phyloP scores from a whole-genome alignment of 37 sponge, comb jelly and placozoan genomes.

The Bolinopsis microptera region DNA sequence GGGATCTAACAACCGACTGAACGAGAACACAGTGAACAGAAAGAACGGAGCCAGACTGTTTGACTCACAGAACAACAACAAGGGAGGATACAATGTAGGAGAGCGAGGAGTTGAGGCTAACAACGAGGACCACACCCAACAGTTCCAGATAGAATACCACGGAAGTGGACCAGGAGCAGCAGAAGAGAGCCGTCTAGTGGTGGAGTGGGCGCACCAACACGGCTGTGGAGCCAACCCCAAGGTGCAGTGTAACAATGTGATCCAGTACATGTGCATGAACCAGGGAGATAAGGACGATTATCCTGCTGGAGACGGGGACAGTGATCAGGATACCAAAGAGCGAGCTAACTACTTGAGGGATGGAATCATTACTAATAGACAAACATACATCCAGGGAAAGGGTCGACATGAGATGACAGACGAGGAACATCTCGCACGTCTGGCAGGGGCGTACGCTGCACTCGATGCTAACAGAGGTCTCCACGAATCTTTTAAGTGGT shows the following conservation, averaged over 20 bases:
- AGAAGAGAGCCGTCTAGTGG: neutral
- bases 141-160: slow-evolving; percentile 10
- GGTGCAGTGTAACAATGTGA: slow-evolving; percentile 15
- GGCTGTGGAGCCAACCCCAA: slow-evolving; percentile 55
- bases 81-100: slow-evolving; percentile 31
- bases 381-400: slow-evolving; percentile 37
- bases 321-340: neutral
- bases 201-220: slow-evolving; percentile 54
- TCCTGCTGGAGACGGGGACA: neutral
- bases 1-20: neutral
- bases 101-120: neutral
- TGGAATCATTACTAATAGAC: slow-evolving; percentile 78
- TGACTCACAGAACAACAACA: slow-evolving; percentile 35
- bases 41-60: neutral
- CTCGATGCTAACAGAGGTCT: neutral
- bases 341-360: slow-evolving; percentile 70
- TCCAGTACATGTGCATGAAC: slow-evolving; percentile 62
- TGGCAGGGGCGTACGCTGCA: neutral
- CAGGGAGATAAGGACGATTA: neutral
- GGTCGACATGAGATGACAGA: neutral
- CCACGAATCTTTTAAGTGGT: slow-evolving; percentile 33
- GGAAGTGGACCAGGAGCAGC: slow-evolving; percentile 40
- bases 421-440: neutral
- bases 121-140: neutral
- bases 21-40: neutral